These are phyloP conservation scores for Margarornis squamiger DNA, from an alignment of 2,797 vertebrate species.

Conservation along the genomic window DNA sequence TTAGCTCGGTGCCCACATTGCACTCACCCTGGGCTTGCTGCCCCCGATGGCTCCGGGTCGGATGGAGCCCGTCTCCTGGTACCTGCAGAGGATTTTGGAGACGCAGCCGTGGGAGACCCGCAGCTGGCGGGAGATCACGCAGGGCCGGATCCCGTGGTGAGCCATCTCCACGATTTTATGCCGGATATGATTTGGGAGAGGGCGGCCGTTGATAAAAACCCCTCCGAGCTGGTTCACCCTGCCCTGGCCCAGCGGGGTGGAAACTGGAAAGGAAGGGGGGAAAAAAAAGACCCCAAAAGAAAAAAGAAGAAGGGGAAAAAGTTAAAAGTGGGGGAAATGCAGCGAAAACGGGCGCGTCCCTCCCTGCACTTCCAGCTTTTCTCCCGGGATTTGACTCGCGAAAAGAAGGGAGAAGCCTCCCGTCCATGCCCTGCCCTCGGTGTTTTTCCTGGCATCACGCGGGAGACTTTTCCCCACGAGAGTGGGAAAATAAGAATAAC, in stretches of 20 bases:
- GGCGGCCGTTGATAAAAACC: constrained; percentile 97
- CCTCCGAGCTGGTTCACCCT: constrained; percentile 97
- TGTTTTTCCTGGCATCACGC: not conserved
- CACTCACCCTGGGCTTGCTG: constrained; percentile 98
- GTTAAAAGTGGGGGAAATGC: not conserved
- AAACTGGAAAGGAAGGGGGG: constrained; percentile 78
- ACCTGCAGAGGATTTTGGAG: constrained; percentile 97
- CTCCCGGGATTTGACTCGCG: not conserved
- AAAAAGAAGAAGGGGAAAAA: not conserved
- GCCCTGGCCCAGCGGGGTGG: constrained; percentile 95
- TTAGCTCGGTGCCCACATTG: not conserved
- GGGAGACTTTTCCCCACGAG: not conserved
- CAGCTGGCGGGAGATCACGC: constrained; percentile 95
- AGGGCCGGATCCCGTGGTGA: constrained; percentile 96
- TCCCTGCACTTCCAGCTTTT: not conserved
- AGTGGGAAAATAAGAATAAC: not conserved
- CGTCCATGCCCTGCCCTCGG: not conserved
- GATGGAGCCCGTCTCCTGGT: constrained; percentile 97
- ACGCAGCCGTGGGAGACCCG: constrained; percentile 97
- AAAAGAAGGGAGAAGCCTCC: not conserved
- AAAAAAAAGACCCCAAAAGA: not conserved
- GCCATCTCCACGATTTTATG: constrained; percentile 99
- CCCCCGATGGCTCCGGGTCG: constrained; percentile 96
- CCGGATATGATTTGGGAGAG: constrained; percentile 95
- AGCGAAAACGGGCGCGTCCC: not conserved